phyloP scores from a whole-genome alignment of 2,113 vertebrate species.

The Rhizomys pruinosus region DNA sequence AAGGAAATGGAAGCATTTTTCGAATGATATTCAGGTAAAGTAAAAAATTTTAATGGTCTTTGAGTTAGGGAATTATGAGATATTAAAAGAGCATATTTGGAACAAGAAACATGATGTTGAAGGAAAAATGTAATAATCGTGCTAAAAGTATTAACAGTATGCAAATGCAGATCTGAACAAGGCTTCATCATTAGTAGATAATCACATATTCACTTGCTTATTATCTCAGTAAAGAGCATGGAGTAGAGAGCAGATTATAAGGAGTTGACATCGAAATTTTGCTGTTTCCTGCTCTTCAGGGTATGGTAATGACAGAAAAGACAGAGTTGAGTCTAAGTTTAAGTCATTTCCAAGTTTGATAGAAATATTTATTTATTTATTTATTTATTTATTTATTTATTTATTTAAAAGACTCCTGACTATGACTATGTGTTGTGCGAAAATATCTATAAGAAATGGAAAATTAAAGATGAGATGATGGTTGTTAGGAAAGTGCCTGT shows the following conservation, averaged over 20 bases:
- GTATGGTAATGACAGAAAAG: background rate
- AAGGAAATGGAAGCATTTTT: background rate
- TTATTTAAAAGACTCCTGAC: background rate
- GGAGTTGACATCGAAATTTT: background rate
- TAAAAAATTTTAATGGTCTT: background rate
- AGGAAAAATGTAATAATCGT: background rate
- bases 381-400: background rate
- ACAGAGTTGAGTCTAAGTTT: background rate
- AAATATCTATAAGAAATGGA: background rate
- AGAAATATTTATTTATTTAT: background rate
- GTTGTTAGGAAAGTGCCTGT: background rate
- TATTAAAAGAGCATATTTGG: background rate
- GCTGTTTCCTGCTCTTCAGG: background rate
- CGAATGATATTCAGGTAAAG: background rate
- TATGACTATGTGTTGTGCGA: background rate
- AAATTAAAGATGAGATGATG: background rate
- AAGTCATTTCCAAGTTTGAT: background rate
- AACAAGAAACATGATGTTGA: background rate
- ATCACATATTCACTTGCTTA: background rate
- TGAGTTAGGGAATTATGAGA: background rate
- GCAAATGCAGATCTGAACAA: background rate
- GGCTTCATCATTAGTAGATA: background rate
- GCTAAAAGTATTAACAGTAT: background rate
- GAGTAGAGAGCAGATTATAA: too few species aligned
- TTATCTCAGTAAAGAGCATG: background rate